Base-by-base conservation (phyloP, 2,113 vertebrate genomes). In the Oreochromis aureus region DNA sequence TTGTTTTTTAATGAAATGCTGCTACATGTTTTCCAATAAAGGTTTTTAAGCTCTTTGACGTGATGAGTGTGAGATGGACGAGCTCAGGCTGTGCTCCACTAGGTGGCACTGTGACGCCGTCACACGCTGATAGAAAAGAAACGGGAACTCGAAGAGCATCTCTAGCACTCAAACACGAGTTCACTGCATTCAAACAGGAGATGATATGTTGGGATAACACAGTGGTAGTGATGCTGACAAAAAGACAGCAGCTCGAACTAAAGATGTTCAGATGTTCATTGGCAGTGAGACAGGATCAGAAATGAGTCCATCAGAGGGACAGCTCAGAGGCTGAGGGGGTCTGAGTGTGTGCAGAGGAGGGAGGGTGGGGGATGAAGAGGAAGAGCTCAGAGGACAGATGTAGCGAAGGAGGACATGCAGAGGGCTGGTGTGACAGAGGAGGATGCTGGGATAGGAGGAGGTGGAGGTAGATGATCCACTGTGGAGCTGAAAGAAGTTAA, bases 1-100 rank as follows among this genome's bases (percentile, higher is more conserved):
- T 89, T 22, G 81, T 79, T 76, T 94, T 93, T 94, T 82, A 94
- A 96, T 96, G 86, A 97, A 97, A 96, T 98, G 98, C 98, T 99
- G 98, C 98, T 99, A 98, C 90, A 86, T 96, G 96, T 97, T 97
- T 97, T 97, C 95, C 88, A 98, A 98, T 97, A 98, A 97, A 98
- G 94, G 94, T 96, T 96, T 97, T 93, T 36, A 93, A 94, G n/a
- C 53, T 55, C 32, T 61, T 13, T 59, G 48, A 18, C 5, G 7
- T 51, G 16, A 39, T 1, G 6, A 36, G 32, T 34, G 18, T 44
- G 27, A 22, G 63, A 69, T 22, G 19, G 63, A 24, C 1, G 32
- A 32, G 27, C 15, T 59, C 15, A 1, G 24, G 36, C 8, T 61
- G 83, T 82, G 11, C 44, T 61, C 95, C 96, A 95, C 94, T 91